Base-by-base conservation (phyloP, 2,113 vertebrate species). In the Poeciliopsis retropinna region DNA sequence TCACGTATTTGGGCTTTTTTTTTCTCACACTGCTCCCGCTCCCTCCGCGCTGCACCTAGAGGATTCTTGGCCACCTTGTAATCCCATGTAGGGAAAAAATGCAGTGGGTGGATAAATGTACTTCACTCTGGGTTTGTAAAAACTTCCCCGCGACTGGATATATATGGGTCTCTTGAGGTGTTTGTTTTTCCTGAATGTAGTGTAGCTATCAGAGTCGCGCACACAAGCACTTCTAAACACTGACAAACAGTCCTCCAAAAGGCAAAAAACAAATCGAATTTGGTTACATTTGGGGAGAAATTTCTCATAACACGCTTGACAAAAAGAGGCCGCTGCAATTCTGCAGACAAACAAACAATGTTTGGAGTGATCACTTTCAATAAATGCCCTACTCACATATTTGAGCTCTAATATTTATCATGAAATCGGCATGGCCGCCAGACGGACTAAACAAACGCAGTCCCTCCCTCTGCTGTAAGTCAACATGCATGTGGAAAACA, bases 41-140 rank as follows among this genome's bases (percentile, higher is more conserved):
- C 89, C 86, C 86, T 81, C 5, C 31, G 74, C 78, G 60, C 83
- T 85, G 91, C 86, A 96, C 96, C 96, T 96, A 96, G 96, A 96
- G 95, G 95, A 95, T 96, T 96, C 94, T 97, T 97, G 96, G 96
- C 90, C 94, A 94, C 93, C 95, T 96, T 95, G 94, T 96, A 96
- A 96, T 97, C 95, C 94, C 93, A 93, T 94, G 95, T 91, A 94
- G 67, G 93, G 95, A 91, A 91, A 73, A 84, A 75, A 83, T 94
- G 93, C 95, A 88, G 96, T 97, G 96, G 96, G 95, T 94, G 95
- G 95, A 96, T 84, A 71, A 88, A 87, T 85, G 95, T 92, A 94
- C 86, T 94, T 90, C 92, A 76, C 94, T 94, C 94, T 87, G 88
- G 88, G 92, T 95, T 94, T 92, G 94, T 95, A 96, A 96, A 57